Evolutionary conservation across 2,888 invertebrate species (phyloP), one percentile per base, ranked within the genome.

Genomic region (Sicus ferrugineus): DNA sequence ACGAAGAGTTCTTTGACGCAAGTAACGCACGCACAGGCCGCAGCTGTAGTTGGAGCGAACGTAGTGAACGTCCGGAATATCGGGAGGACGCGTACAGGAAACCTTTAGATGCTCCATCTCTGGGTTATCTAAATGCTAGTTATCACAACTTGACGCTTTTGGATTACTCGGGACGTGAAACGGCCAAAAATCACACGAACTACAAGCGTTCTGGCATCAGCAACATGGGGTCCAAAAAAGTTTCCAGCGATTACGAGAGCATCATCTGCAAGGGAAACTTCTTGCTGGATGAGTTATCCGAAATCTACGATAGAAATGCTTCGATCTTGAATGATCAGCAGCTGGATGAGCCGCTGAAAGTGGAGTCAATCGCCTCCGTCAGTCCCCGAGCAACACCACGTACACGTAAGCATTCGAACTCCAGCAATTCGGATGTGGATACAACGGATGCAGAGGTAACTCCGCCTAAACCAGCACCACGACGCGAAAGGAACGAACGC

Each of bases 111-210:
- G 63, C 69, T 4, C 72, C 73, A 50, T 71, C 71, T n/a, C 64
- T 76, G 61, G 83, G 79, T 38, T 81, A 87, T 86, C 78, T 84
- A 67, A 89, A 89, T 78, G 88, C 89, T 77, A 89, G 89, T 82
- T 89, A 89, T 85, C 89, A 88, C 67, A 89, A 89, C 85, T 85
- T 89, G 75, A 89, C 89, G 54, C 86, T 89, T 69, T 84, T 89
- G 70, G 88, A 89, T 78, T 89, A 89, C 73, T 77, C 86, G 80
- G 88, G 81, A 82, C 84, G 74, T 83, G 63, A 67, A n/a, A 70
- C 69, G n/a, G 76, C 75, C 68, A 67, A 65, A 65, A 77, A 21
- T 21, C 67, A 64, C 19, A 70, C 69, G 21, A 76, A 75, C 69
- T 67, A 65, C 67, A 77, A 77, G 42, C 75, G 75, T 11, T 46